Evolutionary conservation across 2,113 vertebrate species (phyloP), one percentile per base, ranked within the genome.

Genomic region (Microcebus tavaratra): DNA sequence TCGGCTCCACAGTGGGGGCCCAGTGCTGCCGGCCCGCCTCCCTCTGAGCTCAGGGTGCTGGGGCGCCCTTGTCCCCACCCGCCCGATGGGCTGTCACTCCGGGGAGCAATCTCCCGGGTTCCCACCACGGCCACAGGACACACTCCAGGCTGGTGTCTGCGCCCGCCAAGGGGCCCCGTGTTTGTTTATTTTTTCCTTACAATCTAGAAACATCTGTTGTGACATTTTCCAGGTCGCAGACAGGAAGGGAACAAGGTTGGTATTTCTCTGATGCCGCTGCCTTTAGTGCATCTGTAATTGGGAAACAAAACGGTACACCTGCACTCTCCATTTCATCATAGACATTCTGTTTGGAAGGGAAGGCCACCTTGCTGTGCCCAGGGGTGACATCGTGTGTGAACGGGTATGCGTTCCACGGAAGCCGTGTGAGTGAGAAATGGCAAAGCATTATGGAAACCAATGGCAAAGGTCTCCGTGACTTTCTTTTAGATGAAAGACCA

Each of bases 121-220:
- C 94, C 96, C 93, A 89, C 91, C 55, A 84, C 15, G 31, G 87
- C 86, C 63, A 29, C 96, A 94, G 97, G 96, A 63, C 45, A 20
- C 89, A 87, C 97, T 98, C 95, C 83, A 94, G 96, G 89, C 97
- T 83, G 93, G 97, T 12, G 83, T 82, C 89, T 97, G 95, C 97
- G 53, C 63, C 93, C 86, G 80, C 90, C 89, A 81, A 96, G 97
- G 96, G 98, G 93, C 92, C 70, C 53, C 98, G 97, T 72, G 90
- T 95, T 98, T 98, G 96, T 96, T 97, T 97, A 65, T 97, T 98
- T 98, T 97, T 97, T 97, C 84, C 94, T 94, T 97, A 88, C 78
- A 80, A 36, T 89, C 91, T 96, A 79, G 95, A 93, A 93, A 91
- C 93, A 93, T 90, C 97, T 98, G 96, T 92, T 96, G 85, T 90